Evolutionary conservation across 2,113 vertebrate genomes (phyloP), one percentile per base, ranked within the genome.

Genomic region (Oriolus oriolus): DNA sequence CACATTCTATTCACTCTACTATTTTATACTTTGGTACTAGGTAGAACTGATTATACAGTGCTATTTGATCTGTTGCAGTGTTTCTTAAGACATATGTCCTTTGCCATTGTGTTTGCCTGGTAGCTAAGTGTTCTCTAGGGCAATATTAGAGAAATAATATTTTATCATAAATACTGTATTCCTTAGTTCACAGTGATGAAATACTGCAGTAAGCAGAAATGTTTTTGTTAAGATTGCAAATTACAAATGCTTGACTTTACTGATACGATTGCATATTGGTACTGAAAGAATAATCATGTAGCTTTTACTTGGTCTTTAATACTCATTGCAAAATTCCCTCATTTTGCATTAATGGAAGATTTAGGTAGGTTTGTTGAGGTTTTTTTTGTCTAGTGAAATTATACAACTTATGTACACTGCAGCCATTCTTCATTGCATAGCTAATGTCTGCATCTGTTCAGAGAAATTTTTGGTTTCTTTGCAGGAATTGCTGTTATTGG

Each of bases 351-450:
- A 61, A 61, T 57, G 17, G 21, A 41, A 81, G 15, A 74, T 49
- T 30, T 41, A 21, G 16, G 7, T 6, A 1, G 2, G 1, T 2
- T 35, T 54, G 3, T 15, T 11, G 3, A 13, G 31, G 13, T 5
- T 39, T 39, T 44, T 64, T 69, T 60, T 24, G 16, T 52, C 21
- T 75, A 42, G 20, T 78, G 49, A 47, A 89, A 75, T 84, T 41
- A 13, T 21, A 11, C 18, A 70, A 12, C 20, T 81, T 71, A 6
- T 69, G 8, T 33, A 18, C 7, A 3, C 37, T 70, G 47, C 35
- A 79, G 27, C 47, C 7, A 9, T 71, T 93, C 14, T 59, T 42
- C 16, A 6, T 84, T 87, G 26, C n/a, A 42, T 33, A 74, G 26
- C 45, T 81, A 24, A 41, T 27, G 33, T 44, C 66, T 64, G 10